A percentile compares a stretch with the other conserved stretches of the same genome.
Evolutionary conservation across 2,113 vertebrate species (phyloP).

Genomic region (Mormyrus lacerda): DNA sequence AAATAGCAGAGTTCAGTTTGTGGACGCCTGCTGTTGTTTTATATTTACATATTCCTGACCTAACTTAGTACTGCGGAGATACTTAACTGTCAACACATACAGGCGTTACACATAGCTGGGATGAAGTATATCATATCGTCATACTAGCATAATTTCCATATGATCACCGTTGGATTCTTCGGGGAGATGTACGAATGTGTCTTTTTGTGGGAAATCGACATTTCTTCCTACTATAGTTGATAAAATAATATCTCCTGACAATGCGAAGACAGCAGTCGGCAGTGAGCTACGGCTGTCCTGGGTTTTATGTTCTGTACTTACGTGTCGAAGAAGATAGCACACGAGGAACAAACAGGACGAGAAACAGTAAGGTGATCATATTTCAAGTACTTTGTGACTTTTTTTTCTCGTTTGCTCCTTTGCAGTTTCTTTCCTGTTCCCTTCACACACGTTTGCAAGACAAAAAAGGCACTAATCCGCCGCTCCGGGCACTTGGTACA

Average conservation of each 20-base stretch:
- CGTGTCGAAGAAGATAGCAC: conserved; percentile 44
- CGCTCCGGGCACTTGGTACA: background rate
- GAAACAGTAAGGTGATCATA: conserved; percentile 38
- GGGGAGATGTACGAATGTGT: conserved; percentile 1
- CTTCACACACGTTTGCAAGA: conserved; percentile 7
- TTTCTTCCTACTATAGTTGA: background rate
- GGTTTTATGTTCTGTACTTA: conserved; percentile 43
- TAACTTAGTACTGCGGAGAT: background rate
- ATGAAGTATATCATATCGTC: background rate
- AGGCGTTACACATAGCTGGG: conserved; percentile 3
- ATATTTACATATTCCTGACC: background rate
- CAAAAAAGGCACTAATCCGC: conserved; percentile 2
- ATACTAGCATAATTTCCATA: background rate
- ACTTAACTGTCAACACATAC: background rate
- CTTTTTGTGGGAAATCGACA: background rate
- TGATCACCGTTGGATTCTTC: conserved; percentile 8
- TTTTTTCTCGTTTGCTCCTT: conserved; percentile 14
- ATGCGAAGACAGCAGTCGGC: conserved; percentile 3
- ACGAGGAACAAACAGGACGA: conserved; percentile 42
- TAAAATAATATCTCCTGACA: background rate
- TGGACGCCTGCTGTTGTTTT: background rate
- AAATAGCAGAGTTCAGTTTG: background rate
- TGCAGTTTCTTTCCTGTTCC: background rate
- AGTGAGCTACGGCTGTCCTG: background rate
- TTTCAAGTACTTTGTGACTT: conserved; percentile 15